A percentile compares a stretch with the other conserved stretches of the same genome.
These are phyloP conservation scores for Drosophila rubida DNA, from an alignment of 2,888 invertebrate genomes.

Conservation along the genomic window DNA sequence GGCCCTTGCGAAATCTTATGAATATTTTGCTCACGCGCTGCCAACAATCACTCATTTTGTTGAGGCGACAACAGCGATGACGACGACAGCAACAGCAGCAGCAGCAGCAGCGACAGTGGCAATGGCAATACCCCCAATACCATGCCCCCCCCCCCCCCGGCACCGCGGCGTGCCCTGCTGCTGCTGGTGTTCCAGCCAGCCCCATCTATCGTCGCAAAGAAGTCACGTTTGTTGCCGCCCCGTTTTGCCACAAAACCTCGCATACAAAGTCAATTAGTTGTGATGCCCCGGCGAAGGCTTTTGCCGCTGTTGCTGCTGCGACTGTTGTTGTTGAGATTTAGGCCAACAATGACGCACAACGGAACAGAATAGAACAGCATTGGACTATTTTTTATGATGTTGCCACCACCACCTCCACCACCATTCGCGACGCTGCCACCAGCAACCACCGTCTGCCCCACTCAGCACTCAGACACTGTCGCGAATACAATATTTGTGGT, in stretches of 20 bases:
- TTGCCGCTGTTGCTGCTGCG: conserved; percentile 26
- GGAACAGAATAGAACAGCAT: conserved; percentile 34
- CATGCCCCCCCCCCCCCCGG: background rate
- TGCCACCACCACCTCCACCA: conserved; percentile 38
- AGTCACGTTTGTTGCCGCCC: conserved; percentile 61
- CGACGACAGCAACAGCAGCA: conserved; percentile 14
- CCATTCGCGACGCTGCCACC: background rate
- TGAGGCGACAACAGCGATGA: conserved; percentile 44
- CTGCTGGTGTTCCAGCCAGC: background rate
- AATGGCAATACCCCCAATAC: conserved; percentile 3
- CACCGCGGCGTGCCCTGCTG: too few relatives aligned
- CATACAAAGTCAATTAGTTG: conserved; percentile 75
- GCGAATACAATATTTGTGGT: conserved; percentile 53
- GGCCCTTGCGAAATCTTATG: conserved; percentile 60
- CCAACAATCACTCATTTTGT: conserved; percentile 76
- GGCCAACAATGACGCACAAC: conserved; percentile 77
- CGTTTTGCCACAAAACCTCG: conserved; percentile 29
- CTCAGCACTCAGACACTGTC: conserved; percentile 38
- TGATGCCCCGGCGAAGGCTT: conserved; percentile 62
- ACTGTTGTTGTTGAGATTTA: conserved; percentile 56
- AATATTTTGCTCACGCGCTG: conserved; percentile 76
- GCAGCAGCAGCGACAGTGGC: background rate
- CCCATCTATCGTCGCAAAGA: conserved; percentile 37
- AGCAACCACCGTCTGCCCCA: background rate
- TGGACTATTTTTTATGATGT: conserved; percentile 68